Evolutionary conservation across 2,888 invertebrate genomes (phyloP).

Genomic region (Tortricodes alternella): DNA sequence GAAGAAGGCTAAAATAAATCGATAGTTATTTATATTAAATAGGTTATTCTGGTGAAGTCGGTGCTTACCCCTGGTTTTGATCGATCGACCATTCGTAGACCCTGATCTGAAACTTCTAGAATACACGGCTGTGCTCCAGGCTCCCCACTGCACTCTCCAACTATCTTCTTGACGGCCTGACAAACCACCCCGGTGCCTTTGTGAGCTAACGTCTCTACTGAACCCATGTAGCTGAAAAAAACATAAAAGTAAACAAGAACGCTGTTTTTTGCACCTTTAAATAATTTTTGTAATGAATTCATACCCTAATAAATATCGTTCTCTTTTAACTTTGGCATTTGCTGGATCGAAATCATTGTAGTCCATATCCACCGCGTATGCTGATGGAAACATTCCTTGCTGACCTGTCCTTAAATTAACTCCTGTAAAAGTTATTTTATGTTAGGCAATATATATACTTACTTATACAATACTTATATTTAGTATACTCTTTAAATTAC

Average conservation of each 20-base stretch:
- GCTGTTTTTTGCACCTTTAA: neutral
- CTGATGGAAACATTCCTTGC: slow-evolving; percentile 97
- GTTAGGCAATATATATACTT: too few species aligned
- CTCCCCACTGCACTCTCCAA: slow-evolving; percentile 85
- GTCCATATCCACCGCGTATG: slow-evolving; percentile 98
- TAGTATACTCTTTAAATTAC: slow-evolving; percentile 73
- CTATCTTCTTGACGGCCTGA: slow-evolving; percentile 94
- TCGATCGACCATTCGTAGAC: slow-evolving; percentile 96
- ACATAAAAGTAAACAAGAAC: too few species aligned
- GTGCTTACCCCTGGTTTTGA: slow-evolving; percentile 88
- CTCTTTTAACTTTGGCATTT: slow-evolving; percentile 91
- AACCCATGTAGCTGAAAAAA: slow-evolving; percentile 89
- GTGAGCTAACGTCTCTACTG: slow-evolving; percentile 97
- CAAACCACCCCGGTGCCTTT: slow-evolving; percentile 98
- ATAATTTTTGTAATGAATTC: slow-evolving; percentile 29
- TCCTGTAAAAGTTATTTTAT: too few species aligned
- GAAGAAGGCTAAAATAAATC: too few species aligned
- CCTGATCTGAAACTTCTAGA: slow-evolving; percentile 97
- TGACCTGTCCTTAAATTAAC: slow-evolving; percentile 97
- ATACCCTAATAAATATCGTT: slow-evolving; percentile 91
- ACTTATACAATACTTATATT: neutral
- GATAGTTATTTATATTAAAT: too few species aligned
- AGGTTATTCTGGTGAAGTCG: too few species aligned
- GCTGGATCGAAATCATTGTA: slow-evolving; percentile 97
- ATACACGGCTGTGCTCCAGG: slow-evolving; percentile 92